These are phyloP conservation scores for Drosophila koepferae DNA, from an alignment of 2,888 invertebrate genomes.

Conservation along the genomic window DNA sequence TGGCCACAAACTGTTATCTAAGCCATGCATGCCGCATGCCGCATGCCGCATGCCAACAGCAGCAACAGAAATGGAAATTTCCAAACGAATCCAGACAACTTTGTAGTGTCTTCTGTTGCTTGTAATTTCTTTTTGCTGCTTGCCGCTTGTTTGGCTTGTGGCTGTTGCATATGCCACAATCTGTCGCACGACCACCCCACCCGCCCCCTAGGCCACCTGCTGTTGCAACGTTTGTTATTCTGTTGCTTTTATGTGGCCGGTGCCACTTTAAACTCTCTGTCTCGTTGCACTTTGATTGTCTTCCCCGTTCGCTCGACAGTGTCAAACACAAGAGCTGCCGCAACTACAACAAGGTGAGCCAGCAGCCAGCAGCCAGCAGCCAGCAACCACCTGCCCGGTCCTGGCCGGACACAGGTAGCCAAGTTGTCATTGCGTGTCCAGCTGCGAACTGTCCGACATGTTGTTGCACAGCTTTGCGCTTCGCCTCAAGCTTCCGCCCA, in stretches of 20 bases:
- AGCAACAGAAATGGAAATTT: conserved; percentile 34
- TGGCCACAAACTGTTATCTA: conserved; percentile 55
- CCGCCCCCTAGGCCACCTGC: conserved; percentile 4
- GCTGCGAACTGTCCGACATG: conserved; percentile 45
- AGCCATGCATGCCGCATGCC: conserved; percentile 22
- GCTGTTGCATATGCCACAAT: conserved; percentile 38
- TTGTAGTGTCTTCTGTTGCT: conserved; percentile 53
- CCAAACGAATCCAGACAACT: conserved; percentile 61
- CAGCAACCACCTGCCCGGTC: background rate
- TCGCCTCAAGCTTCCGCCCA: background rate
- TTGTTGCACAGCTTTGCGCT: conserved; percentile 31
- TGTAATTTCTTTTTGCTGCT: conserved; percentile 65
- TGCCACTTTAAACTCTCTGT: conserved; percentile 61
- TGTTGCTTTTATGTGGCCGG: conserved; percentile 57
- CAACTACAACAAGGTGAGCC: conserved; percentile 30
- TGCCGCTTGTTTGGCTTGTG: conserved; percentile 73
- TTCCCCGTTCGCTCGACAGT: conserved; percentile 40
- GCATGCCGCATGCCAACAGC: conserved; percentile 10
- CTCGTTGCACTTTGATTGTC: conserved; percentile 68
- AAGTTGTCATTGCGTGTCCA: conserved; percentile 36
- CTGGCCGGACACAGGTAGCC: conserved; percentile 23
- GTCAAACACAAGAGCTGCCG: conserved; percentile 61
- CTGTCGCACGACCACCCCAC: background rate
- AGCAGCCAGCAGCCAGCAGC: conserved; percentile 5
- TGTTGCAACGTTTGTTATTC: conserved; percentile 36